A percentile compares a stretch with the other conserved stretches of the same genome.
Evolutionary conservation across 2,113 vertebrate genomes (phyloP).

Genomic region (Turdus rufiventris): DNA sequence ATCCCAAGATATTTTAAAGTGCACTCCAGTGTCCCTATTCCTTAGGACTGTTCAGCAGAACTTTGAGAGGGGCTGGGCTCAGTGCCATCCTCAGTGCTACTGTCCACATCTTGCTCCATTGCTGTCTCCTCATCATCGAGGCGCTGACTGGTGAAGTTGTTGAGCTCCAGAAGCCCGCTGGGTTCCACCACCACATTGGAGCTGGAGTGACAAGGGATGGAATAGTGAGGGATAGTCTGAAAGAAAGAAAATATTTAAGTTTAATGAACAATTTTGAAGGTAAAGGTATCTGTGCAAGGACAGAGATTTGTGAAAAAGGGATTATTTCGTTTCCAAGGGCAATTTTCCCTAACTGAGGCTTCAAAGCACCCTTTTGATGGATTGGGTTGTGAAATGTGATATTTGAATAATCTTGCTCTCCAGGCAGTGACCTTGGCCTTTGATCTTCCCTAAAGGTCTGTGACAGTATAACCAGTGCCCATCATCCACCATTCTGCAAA

Average conservation of each 20-base stretch:
- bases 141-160: constrained; percentile 96
- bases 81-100: constrained; percentile 87
- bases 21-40: constrained; percentile 55
- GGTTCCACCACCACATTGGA: constrained; percentile 98
- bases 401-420: not conserved
- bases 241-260: constrained; percentile 26
- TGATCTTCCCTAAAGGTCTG: not conserved
- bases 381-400: not conserved
- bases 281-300: not conserved
- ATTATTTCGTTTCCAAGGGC: not conserved
- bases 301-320: not conserved
- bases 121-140: constrained; percentile 89
- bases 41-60: constrained; percentile 79
- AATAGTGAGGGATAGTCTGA: constrained; percentile 96
- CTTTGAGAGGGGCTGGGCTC: constrained; percentile 80
- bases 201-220: constrained; percentile 94
- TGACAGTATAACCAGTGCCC: not conserved
- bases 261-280: not conserved
- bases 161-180: constrained; percentile 95
- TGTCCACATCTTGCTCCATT: constrained; percentile 91
- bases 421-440: not conserved
- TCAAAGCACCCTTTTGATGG: not conserved
- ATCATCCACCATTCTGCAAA: not conserved
- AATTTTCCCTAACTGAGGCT: not conserved
- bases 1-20: constrained; percentile 65